Evolutionary conservation across 2,797 vertebrate species (phyloP), one percentile per base, ranked within the genome.

Genomic region (Pantherophis vulpinus): DNA sequence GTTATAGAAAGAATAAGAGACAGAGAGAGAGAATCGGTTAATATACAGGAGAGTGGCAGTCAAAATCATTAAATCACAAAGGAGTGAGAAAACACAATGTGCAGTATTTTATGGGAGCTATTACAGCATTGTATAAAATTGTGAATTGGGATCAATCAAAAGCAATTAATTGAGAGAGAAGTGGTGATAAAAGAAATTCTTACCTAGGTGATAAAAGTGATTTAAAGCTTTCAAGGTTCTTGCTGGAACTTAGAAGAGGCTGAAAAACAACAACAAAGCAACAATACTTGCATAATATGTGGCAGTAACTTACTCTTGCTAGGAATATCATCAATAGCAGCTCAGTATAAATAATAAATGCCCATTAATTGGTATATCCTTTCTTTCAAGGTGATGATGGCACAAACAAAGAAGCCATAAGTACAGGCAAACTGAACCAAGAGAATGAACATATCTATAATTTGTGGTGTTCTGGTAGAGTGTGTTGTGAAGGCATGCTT

Each of bases 381-480:
- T 95, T 86, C 90, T 92, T 94, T 88, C 95, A 99, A 93, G 99
- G 99, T 93, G 99, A 99, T 18, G 99, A 99, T 79, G 99, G 99
- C 91, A 99, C 99, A 88, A 99, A 98, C 97, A 99, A 99, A 97
- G 99, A 99, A 94, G 98, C 99, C 0, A 98, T 98, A 92, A 99
- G 99, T 97, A 99, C 99, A 0, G 99, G 99, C 92, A 99, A 99
- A 95, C 97, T 99, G 89, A 99, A 99, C 96, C 99, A 99, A 97
- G 99, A 99, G 96, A 99, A 99, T 1, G 99, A 99, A 27, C 99
- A 99, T 95, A 99, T 99, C 92, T 99, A 99, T 96, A 99, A 99
- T 95, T 97, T 99, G 91, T 99, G 99, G 99, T 99, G 99, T 96
- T 99, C 99, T 0, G 99, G 99, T 3, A 98, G 99, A 1, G 98